Conservation (phyloP, 2,113 vertebrate species). For the Bombycilla garrulus region DNA sequence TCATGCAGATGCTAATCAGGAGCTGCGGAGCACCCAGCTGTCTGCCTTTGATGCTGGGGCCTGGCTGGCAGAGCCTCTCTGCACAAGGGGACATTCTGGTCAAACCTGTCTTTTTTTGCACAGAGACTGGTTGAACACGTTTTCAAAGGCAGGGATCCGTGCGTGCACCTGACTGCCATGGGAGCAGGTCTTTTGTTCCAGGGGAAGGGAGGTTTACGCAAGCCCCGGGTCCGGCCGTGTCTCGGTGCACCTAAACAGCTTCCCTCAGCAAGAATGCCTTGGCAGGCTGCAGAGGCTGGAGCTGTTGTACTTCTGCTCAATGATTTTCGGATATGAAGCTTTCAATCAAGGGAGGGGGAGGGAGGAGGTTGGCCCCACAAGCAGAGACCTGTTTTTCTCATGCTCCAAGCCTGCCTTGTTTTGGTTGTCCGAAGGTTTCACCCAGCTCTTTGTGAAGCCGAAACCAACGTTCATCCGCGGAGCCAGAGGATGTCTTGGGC, state of each 20-base stretch:
- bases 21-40: background rate
- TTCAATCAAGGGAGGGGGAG: background rate
- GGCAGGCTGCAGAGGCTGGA: constrained; percentile 23
- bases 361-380: background rate
- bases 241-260: background rate
- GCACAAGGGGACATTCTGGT: background rate
- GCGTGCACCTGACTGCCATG: constrained; percentile 36
- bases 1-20: background rate
- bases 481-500: background rate
- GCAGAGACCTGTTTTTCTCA: constrained; percentile 28
- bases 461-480: accelerated
- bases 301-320: constrained; percentile 15
- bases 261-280: constrained; percentile 53
- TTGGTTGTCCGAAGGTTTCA: background rate
- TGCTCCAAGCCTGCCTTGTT: background rate
- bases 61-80: constrained; percentile 20
- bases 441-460: background rate
- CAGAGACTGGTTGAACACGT: background rate
- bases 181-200: constrained; percentile 46
- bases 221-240: background rate
- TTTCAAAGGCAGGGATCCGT: background rate
- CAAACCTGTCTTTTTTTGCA: constrained; percentile 32
- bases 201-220: constrained; percentile 35
- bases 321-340: constrained; percentile 28
- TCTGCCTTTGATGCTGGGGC: constrained; percentile 40